Conservation (phyloP, 2,797 vertebrate species). For the Typhlichthys eigenmanni region DNA sequence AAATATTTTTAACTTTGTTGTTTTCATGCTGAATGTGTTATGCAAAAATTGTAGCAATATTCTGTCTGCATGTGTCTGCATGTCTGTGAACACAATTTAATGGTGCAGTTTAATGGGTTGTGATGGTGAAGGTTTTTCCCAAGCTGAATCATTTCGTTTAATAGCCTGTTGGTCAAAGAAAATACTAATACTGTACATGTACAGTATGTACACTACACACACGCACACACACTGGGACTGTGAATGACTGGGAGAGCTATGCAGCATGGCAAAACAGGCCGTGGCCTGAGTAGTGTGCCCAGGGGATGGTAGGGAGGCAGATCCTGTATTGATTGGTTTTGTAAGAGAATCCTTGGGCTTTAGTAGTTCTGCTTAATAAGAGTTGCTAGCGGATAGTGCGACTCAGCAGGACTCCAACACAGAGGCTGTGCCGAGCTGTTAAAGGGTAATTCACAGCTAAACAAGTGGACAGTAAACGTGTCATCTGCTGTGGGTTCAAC, state of each 20-base stretch:
- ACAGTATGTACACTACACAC: neutral
- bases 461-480: too few species aligned
- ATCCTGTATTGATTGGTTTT: slow-evolving; percentile 75
- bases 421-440: slow-evolving; percentile 43
- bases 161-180: too few species aligned
- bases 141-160: too few species aligned
- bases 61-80: neutral
- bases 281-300: slow-evolving; percentile 48
- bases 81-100: too few species aligned
- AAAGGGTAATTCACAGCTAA: slow-evolving; percentile 37
- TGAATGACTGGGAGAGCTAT: slow-evolving; percentile 36
- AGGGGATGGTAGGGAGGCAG: slow-evolving; percentile 46
- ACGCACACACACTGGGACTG: slow-evolving; percentile 12
- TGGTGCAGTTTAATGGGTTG: too few species aligned
- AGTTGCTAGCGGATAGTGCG: slow-evolving; percentile 64
- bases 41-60: too few species aligned
- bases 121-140: too few species aligned
- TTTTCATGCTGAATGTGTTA: too few species aligned
- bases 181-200: too few species aligned
- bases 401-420: slow-evolving; percentile 64
- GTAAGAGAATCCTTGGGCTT: slow-evolving; percentile 77
- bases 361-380: slow-evolving; percentile 75
- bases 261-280: slow-evolving; percentile 44
- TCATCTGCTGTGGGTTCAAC: too few species aligned
- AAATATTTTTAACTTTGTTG: too few species aligned